Evolutionary conservation across 2,888 invertebrate species (phyloP).

Genomic region (Laothoe populi): DNA sequence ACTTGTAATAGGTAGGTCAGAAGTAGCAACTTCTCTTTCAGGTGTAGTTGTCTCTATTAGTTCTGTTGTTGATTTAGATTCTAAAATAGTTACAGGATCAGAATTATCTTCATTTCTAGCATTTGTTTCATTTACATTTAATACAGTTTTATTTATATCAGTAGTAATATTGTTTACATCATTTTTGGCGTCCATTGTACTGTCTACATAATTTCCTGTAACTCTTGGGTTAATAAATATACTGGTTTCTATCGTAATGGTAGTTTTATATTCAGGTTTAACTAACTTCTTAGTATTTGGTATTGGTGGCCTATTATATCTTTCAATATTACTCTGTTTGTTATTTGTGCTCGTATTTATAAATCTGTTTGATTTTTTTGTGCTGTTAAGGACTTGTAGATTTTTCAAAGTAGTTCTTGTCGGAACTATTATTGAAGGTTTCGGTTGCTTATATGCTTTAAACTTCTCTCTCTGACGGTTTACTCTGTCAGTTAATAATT

Average conservation of each 20-base stretch:
- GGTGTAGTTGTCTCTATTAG: neutral
- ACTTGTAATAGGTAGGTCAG: neutral
- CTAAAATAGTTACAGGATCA: neutral
- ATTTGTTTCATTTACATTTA: neutral
- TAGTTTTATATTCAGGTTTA: constrained; percentile 3
- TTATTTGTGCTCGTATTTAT: neutral
- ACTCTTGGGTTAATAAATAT: constrained; percentile 3
- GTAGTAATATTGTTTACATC: neutral
- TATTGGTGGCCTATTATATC: neutral
- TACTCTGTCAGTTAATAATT: constrained; percentile 46
- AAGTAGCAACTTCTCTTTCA: neutral
- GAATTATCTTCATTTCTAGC: neutral
- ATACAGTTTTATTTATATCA: no score
- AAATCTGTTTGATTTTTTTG: neutral
- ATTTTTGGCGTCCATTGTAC: neutral
- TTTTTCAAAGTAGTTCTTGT: constrained; percentile 5
- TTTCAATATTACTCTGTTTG: neutral
- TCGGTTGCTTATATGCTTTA: neutral
- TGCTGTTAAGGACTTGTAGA: neutral
- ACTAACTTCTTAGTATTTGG: constrained; percentile 10
- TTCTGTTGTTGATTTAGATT: neutral
- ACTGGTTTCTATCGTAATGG: constrained; percentile 3
- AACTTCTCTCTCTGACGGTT: constrained; percentile 3
- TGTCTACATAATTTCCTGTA: neutral
- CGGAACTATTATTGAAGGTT: neutral